Base-by-base conservation (phyloP, 2,113 vertebrate genomes). In the Sterna hirundo region DNA sequence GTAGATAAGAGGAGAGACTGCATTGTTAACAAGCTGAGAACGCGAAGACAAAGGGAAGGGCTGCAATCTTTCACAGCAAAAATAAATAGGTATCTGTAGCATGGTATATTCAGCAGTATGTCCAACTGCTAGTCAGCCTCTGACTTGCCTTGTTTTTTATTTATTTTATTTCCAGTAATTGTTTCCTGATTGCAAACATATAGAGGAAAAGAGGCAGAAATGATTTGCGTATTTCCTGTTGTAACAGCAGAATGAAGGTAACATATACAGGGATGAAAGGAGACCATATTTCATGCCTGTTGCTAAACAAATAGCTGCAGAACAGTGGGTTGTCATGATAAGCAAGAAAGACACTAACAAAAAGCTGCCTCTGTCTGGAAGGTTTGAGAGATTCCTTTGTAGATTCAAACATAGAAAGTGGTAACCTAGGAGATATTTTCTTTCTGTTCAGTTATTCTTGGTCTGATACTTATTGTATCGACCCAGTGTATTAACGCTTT, bases 1-100 rank as follows among this genome's bases (percentile, higher is more conserved):
- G 74, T 71, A 96, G 97, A 97, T 97, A 97, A 98, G 97, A 94
- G 93, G 87, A 86, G 82, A 96, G 81, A 60, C 74, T 6, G 29
- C 71, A 92, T 86, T 97, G 96, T 88, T 94, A 93, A 88, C 85
- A 88, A 95, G 91, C 95, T n/a, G 90, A 93, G 96, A 95, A 96
- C 17, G 79, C 89, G 91, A 95, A 96, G 95, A 94, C 88, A 95
- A 94, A 90, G 79, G 89, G 49, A 86, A 74, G 54, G 66, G 23
- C 68, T 86, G 61, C 57, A 70, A 22, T 85, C 11, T 92, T 92
- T 95, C 93, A 55, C 81, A 86, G 94, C 78, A 88, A 94, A 95
- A 96, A 86, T 68, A 96, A 93, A 86, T 84, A 85, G 82, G 32
- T 95, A 83, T 94, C 88, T 94, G 86, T 91, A 83, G 86, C 84